Evolutionary conservation across 2,113 vertebrate genomes (phyloP).

Genomic region (Pygoscelis antarcticus): DNA sequence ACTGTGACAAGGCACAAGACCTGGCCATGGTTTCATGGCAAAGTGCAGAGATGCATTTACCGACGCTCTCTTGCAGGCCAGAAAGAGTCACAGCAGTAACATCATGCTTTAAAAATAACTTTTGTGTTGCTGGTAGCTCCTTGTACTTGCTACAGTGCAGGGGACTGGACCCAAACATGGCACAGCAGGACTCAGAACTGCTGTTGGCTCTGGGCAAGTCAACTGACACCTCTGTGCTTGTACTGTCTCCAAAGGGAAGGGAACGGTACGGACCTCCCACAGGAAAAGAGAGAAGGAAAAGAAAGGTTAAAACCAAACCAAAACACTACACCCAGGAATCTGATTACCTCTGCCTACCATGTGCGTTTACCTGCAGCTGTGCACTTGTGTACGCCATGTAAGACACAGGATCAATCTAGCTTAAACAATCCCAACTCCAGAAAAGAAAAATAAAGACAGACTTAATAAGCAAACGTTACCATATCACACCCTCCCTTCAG

Average conservation of each 20-base stretch:
- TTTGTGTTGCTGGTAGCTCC: neutral
- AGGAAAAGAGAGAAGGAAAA: neutral
- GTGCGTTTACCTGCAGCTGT: neutral
- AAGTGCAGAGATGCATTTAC: neutral
- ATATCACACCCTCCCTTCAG: neutral
- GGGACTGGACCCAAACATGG: rapidly evolving
- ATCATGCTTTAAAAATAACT: neutral
- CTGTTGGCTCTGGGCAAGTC: neutral
- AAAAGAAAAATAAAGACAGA: neutral
- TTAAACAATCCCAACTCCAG: neutral
- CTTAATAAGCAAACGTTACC: neutral
- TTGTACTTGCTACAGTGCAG: rapidly evolving
- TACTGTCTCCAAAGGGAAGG: neutral
- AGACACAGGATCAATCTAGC: neutral
- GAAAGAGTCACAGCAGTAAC: neutral
- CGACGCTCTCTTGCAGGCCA: neutral
- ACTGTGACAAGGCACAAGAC: neutral
- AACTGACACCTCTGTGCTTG: neutral
- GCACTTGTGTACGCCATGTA: rapidly evolving
- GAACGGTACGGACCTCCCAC: rapidly evolving
- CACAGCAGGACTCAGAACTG: neutral
- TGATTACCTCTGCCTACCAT: neutral
- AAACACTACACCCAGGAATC: neutral
- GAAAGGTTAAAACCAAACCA: neutral
- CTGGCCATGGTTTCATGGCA: neutral